Base-by-base conservation (phyloP, 2,797 vertebrate genomes). In the Oryzias dopingdopingensis region DNA sequence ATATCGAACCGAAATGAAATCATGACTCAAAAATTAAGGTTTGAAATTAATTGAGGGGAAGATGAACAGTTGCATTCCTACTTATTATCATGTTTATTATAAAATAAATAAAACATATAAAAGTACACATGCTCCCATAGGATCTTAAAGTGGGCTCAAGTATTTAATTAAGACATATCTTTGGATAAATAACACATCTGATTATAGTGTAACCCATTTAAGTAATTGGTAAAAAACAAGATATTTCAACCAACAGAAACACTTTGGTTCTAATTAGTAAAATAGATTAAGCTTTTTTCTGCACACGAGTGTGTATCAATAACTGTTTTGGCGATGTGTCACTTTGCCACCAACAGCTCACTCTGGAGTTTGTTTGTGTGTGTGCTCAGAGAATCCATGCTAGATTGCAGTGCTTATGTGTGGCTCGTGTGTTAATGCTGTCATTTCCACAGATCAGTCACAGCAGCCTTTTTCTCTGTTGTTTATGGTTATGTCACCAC, bases 401-500 rank as follows among this genome's bases (percentile, higher is more conserved):
- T 51, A 43, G 59, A 65, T 59, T 52, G 60, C 42, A 61, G 70
- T 65, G 74, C 70, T 81, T 81, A 79, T 79, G 72, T 66, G 67
- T 65, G 62, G 69, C 70, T 79, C 66, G 63, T 87, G 86, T 77
- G 78, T 81, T 86, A 82, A 87, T 83, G 73, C 82, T 70, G 70
- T 89, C 87, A 82, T 88, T 84, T 85, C 81, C 70, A 82, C 80
- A 90, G 89, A 93, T 92, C 89, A 77, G 91, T 90, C 85, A 90
- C 87, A 86, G 79, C 87, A 89, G 80, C 88, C 82, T 87, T 83
- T 58, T 82, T 74, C 79, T 82, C 80, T 77, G 75, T 90, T 88
- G 85, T 90, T 94, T 90, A 95, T 94, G 94, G 91, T 93, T 92
- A 92, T 92, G 93, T 95, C 93, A 91, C 91, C 92, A 93, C 94